Evolutionary conservation across 2,797 vertebrate species (phyloP).

Genomic region (Glyptemys insculpta): DNA sequence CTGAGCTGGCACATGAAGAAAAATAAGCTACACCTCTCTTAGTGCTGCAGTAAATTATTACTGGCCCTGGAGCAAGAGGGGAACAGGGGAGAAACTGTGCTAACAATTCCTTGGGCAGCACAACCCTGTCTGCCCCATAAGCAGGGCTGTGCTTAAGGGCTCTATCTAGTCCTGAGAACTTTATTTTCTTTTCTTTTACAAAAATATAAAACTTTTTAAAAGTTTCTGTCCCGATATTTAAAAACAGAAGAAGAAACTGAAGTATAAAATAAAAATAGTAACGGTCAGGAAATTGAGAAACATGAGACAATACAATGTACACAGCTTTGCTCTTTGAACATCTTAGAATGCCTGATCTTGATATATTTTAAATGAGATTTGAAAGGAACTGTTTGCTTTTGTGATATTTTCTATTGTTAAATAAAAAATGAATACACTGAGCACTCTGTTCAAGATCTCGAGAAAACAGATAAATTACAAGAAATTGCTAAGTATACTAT

Average conservation of each 20-base stretch:
- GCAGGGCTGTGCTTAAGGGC: background rate
- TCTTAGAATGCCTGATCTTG: conserved; percentile 29
- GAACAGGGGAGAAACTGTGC: background rate
- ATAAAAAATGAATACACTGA: background rate
- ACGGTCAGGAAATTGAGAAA: conserved; percentile 55
- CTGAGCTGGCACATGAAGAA: background rate
- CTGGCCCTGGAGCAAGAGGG: background rate
- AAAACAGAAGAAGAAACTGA: conserved; percentile 48
- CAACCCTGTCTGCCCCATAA: background rate
- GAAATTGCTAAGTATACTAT: conserved; percentile 45
- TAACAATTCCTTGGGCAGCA: too few relatives aligned
- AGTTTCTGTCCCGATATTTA: background rate
- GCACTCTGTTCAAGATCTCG: conserved; percentile 6
- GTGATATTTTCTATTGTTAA: conserved; percentile 17
- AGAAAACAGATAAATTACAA: conserved; percentile 35
- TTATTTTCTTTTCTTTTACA: background rate
- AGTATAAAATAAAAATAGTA: conserved; percentile 44
- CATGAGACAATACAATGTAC: conserved; percentile 53
- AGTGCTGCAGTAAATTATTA: background rate
- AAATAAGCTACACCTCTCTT: background rate
- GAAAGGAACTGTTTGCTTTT: conserved; percentile 44
- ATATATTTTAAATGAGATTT: conserved; percentile 52
- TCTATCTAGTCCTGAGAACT: background rate
- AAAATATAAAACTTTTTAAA: background rate
- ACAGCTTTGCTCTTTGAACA: conserved; percentile 58